Percentiles rank a stretch among this genome's conserved stretches.
phyloP scores from a whole-genome alignment of 2,888 invertebrate species.

The Tholera decimalis region DNA sequence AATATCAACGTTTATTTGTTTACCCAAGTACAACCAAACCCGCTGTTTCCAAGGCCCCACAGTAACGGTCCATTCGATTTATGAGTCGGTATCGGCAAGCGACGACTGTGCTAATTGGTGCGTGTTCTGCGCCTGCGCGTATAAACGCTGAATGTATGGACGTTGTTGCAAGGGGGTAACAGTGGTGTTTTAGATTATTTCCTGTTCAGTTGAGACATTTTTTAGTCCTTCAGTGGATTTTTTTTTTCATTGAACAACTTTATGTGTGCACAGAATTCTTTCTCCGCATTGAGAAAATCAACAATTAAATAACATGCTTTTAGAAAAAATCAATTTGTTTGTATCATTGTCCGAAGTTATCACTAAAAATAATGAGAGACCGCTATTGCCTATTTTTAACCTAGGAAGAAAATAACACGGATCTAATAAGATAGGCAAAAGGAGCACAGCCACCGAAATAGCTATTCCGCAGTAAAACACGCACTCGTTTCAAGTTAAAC shows the following conservation, averaged over 20 bases:
- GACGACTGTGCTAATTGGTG: conserved; percentile 85
- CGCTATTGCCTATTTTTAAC: neutral
- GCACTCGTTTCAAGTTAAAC: conserved; percentile 5
- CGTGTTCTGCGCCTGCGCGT: conserved; percentile 76
- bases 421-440: neutral
- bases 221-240: too few species aligned
- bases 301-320: too few species aligned
- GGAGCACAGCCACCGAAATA: too few species aligned
- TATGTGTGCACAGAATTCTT: too few species aligned
- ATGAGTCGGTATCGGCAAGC: conserved; percentile 78
- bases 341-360: too few species aligned
- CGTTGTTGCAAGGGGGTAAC: conserved; percentile 29
- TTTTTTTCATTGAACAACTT: too few species aligned
- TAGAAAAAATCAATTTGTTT: too few species aligned
- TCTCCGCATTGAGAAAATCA: too few species aligned
- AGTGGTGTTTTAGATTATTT: neutral
- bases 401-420: neutral
- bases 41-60: conserved; percentile 68
- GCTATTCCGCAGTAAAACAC: neutral
- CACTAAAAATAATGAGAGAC: neutral
- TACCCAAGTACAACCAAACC: neutral
- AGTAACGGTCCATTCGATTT: conserved; percentile 82
- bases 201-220: too few species aligned
- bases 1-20: neutral
- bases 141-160: conserved; percentile 53